A percentile compares a stretch with the other conserved stretches of the same genome.
Conservation (phyloP, 2,797 vertebrate genomes). For the Scolopax bukidnonensis region DNA sequence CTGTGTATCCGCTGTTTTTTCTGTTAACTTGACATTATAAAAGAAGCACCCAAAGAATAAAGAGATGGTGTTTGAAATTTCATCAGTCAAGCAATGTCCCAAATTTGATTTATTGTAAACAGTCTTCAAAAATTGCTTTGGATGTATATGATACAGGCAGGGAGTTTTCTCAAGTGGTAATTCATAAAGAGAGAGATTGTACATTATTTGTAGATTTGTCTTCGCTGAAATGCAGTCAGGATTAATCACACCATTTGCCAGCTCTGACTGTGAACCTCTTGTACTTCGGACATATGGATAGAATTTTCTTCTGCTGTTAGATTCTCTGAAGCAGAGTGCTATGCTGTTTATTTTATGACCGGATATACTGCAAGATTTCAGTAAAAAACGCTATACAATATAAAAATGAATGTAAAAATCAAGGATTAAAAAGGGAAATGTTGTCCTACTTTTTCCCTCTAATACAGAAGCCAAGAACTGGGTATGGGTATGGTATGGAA, state of each 20-base stretch:
- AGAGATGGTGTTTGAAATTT: constrained; percentile 64
- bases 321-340: background rate
- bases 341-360: background rate
- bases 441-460: background rate
- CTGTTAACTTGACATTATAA: constrained; percentile 69
- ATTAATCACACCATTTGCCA: constrained; percentile 64
- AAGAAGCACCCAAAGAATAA: constrained; percentile 60
- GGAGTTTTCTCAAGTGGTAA: constrained; percentile 57
- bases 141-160: constrained; percentile 13
- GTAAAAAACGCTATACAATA: background rate
- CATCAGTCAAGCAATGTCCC: constrained; percentile 60
- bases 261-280: constrained; percentile 53
- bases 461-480: background rate
- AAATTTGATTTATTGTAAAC: constrained; percentile 69
- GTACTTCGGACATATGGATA: constrained; percentile 58
- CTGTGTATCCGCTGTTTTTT: constrained; percentile 47
- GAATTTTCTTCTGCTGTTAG: constrained; percentile 44
- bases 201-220: constrained; percentile 71
- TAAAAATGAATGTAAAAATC: background rate
- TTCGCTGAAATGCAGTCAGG: constrained; percentile 53
- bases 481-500: background rate
- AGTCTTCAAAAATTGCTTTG: constrained; percentile 55
- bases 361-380: background rate
- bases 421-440: background rate
- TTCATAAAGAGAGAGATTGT: constrained; percentile 50